Evolutionary conservation across 2,797 vertebrate genomes (phyloP), one percentile per base, ranked within the genome.

Genomic region (Urosaurus nigricauda): DNA sequence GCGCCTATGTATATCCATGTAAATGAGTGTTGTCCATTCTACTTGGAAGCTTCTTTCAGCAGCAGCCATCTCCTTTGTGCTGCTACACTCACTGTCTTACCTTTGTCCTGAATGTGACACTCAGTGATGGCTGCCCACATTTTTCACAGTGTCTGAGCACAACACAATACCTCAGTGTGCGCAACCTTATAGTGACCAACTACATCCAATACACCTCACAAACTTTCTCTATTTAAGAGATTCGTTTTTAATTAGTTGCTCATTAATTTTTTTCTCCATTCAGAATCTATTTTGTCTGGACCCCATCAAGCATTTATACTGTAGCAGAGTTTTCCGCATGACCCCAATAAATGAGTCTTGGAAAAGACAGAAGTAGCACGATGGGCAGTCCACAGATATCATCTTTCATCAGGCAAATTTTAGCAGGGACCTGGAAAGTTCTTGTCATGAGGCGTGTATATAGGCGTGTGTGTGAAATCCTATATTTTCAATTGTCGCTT

Each of bases 101-200:
- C 82, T 90, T 90, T 82, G 82, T 84, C 68, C 68, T 86, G 86
- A 40, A 71, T 90, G 88, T 92, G 87, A 91, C 84, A 88, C 43
- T 40, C 86, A 77, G 75, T 29, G 51, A 88, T 89, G 51, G 80
- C 81, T 88, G 85, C 89, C 88, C 88, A 89, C 79, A 91, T 94
- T 93, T 89, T 87, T 85, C 88, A 92, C 91, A 88, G 92, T 53
- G 83, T 91, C 84, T 92, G 87, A 94, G 89, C 91, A 91, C 89
- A 90, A 81, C 53, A 73, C 84, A 92, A 82, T 32, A 79, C 87
- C 89, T 87, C 2, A 65, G 63, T 91, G 91, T 88, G 60, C 8
- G 73, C 35, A 75, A 24, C 78, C 14, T 24, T 40, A 56, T 51
- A 58, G 37, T 71, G 43, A 79, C 91, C 92, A 24, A 79, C 87